These are phyloP conservation scores for Protobothrops mucrosquamatus DNA, from an alignment of 2,113 vertebrate genomes.

Conservation along the genomic window DNA sequence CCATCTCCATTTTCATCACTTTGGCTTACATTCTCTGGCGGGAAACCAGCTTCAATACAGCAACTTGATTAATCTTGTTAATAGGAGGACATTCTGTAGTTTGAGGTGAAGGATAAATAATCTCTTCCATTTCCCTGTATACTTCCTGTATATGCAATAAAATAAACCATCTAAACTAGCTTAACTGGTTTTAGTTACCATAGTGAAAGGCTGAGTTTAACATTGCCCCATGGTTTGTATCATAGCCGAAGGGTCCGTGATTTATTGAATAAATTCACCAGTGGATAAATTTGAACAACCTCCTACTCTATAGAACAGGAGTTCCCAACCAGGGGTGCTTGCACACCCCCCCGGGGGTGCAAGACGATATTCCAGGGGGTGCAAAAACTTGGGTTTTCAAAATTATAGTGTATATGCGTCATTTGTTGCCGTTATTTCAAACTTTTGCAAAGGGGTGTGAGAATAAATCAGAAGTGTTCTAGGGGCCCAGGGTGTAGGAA, in stretches of 20 bases:
- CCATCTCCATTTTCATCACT: neutral
- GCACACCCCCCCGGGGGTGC: too few relatives aligned
- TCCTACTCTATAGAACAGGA: neutral
- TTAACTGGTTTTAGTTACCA: neutral
- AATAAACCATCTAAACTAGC: neutral
- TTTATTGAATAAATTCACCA: neutral
- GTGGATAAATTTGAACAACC: neutral
- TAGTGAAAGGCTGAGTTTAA: neutral
- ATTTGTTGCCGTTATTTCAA: too few relatives aligned
- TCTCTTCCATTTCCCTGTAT: neutral
- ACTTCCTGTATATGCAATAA: neutral
- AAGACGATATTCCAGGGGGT: too few relatives aligned
- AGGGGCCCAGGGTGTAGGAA: too few relatives aligned
- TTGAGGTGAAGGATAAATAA: neutral
- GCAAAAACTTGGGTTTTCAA: too few relatives aligned
- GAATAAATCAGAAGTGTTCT: too few relatives aligned
- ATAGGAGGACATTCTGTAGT: neutral
- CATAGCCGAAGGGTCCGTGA: neutral
- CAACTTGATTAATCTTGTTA: neutral
- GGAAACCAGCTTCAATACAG: neutral
- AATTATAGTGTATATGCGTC: too few relatives aligned
- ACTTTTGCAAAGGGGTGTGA: too few relatives aligned
- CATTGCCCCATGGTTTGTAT: neutral
- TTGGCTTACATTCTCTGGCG: neutral
- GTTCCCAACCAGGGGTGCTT: too few relatives aligned